Evolutionary conservation across 1,140 invertebrate species (phyloP), one percentile per base, ranked within the genome.

Genomic region (Temnothorax longispinosus): DNA sequence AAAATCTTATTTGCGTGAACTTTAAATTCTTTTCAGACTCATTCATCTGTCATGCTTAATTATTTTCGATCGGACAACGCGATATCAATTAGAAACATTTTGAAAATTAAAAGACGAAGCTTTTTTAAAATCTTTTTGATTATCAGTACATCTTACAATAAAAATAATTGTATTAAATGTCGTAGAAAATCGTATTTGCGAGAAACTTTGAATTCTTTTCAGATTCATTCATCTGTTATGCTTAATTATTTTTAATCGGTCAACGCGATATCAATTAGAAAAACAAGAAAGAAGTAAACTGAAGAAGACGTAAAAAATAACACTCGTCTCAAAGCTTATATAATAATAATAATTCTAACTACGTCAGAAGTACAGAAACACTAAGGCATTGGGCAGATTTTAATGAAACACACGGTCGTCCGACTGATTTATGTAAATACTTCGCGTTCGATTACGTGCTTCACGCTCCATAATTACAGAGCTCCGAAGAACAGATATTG

Each of bases 391-490:
- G 60, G 27, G 15, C 47, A 18, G 2, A 47, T 64, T 44, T 64
- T 65, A 38, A 35, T 77, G 11, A 77, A 78, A 67, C n/a, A n/a
- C 35, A 65, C 32, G n/a, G 27, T 35, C 58, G 18, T 77, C 13
- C 13, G 11, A 47, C 35, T 47, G 75, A 80, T 67, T 80, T 52
- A 67, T 35, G 35, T 10, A 78, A 67, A 78, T 52, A 78, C 32
- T 11, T 47, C 2, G 74, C 41, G 15, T 78, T 35, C 41, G 21
- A 78, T 78, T 56, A 41, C 47, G 35, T 65, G 44, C 18, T 44
- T 38, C n/a, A 64, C n/a, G 35, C 56, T 64, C 27, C 41, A 32
- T 65, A 78, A 81, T 35, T 72, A 50, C 11, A 54, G 27, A 27
- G 5, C 15, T 54, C 18, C 18, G 50, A 71, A 67, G 60, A 38